These are phyloP conservation scores for Zosterops lateralis DNA, from an alignment of 2,113 vertebrate genomes.

Conservation along the genomic window DNA sequence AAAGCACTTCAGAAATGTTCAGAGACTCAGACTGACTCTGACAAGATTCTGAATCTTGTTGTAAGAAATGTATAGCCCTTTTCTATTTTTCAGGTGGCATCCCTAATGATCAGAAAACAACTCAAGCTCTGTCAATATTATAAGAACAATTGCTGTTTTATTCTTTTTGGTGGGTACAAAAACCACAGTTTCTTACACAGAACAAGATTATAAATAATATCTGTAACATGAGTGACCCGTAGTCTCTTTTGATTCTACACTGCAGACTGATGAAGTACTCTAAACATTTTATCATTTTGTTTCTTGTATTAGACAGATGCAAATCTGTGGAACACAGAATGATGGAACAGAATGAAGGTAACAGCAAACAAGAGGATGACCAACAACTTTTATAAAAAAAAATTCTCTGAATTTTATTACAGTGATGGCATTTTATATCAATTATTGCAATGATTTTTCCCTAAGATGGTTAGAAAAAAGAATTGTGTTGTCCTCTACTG, in stretches of 20 bases:
- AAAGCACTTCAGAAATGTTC: background rate
- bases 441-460: constrained; percentile 99
- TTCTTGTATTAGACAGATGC: constrained; percentile 82
- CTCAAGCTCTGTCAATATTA: constrained; percentile 72
- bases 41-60: background rate
- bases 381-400: constrained; percentile 84
- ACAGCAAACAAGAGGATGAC: constrained; percentile 77
- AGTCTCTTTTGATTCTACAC: constrained; percentile 77
- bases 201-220: constrained; percentile 83
- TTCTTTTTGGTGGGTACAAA: constrained; percentile 85
- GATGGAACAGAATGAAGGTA: constrained; percentile 76
- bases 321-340: constrained; percentile 74
- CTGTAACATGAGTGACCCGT: constrained; percentile 74
- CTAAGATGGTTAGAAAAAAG: constrained; percentile 98
- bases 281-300: constrained; percentile 74
- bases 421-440: constrained; percentile 92
- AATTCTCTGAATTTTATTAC: constrained; percentile 85
- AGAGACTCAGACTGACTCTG: background rate
- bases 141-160: constrained; percentile 80
- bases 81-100: constrained; percentile 33
- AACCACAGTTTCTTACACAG: constrained; percentile 83
- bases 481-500: constrained; percentile 90
- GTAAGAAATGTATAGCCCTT: background rate
- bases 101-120: constrained; percentile 67
- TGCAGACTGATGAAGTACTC: constrained; percentile 70